Evolutionary conservation across 2,113 vertebrate species (phyloP), one percentile per base, ranked within the genome.

Genomic region (Piliocolobus tephrosceles): DNA sequence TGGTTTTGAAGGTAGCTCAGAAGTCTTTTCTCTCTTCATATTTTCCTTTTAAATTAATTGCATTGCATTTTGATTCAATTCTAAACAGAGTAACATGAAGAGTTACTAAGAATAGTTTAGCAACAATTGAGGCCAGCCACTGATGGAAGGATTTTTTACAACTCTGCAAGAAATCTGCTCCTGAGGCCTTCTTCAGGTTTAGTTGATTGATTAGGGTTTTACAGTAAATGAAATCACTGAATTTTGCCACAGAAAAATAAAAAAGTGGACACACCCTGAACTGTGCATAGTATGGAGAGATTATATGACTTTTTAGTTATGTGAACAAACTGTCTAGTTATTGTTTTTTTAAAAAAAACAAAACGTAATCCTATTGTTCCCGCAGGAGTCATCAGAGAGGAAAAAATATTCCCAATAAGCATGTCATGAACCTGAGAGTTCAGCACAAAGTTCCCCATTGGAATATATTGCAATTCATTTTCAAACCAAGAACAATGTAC

Each of bases 221-320:
- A 50, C 84, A 95, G 40, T 61, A 68, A 96, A 64, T 85, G 17
- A 85, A 89, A 76, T 70, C 47, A 87, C 45, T 82, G 40, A 83
- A 78, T 83, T 82, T 23, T 35, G 78, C 5, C 38, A 22, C 25
- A 22, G 12, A 27, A 86, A 93, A 94, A 50, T 8, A 45, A 72
- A 32, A 3, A n/a, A 70, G 22, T 3, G 25, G 82, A 73, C 4
- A 61, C 55, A 18, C 22, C 18, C 12, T 55, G 17, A 58, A 55
- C 50, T 43, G 8, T 20, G 66, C 13, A 57, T 64, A 94, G 64
- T 38, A 5, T 16, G 35, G 22, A 64, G 10, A 85, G 27, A 94
- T 52, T 75, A 32, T 27, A 30, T 68, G 40, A 55, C 17, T 27
- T 78, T 76, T 89, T 50, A 25, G 25, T 76, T 70, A 68, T 47